Conservation (phyloP, 2,797 vertebrate species). For the Chrysocyon brachyurus region DNA sequence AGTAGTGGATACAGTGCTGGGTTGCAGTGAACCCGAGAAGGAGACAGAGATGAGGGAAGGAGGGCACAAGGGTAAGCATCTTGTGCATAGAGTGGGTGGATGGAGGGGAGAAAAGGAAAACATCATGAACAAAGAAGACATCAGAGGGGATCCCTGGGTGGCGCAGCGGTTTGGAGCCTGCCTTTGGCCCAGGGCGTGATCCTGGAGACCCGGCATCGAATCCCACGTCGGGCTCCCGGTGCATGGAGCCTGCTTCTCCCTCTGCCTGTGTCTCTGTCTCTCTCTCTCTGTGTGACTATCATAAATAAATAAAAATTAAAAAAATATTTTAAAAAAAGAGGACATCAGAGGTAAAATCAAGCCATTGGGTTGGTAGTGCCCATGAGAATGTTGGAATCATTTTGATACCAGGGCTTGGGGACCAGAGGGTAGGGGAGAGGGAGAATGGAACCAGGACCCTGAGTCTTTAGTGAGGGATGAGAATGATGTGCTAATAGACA, state of each 20-base stretch:
- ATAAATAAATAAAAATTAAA: no score
- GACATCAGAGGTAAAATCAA: background rate
- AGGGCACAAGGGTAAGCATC: background rate
- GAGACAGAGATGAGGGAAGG: background rate
- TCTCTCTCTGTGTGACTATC: no score
- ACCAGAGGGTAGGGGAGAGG: background rate
- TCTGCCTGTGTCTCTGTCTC: no score
- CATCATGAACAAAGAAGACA: background rate
- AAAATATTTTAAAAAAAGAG: background rate
- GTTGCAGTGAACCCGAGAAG: background rate
- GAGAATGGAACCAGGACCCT: background rate
- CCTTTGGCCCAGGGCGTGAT: no score
- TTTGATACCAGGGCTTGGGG: background rate
- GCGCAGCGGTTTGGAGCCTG: no score
- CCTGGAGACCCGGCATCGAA: no score
- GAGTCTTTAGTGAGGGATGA: background rate
- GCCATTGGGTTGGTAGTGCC: background rate
- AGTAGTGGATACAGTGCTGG: background rate
- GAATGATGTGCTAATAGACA: no score
- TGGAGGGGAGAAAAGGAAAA: background rate
- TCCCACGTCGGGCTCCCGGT: no score
- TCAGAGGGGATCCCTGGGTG: background rate
- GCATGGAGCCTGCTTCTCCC: no score
- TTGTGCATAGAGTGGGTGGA: background rate
- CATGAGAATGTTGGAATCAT: background rate